phyloP scores from a whole-genome alignment of 2,888 invertebrate species.

The Podabrus alpinus region DNA sequence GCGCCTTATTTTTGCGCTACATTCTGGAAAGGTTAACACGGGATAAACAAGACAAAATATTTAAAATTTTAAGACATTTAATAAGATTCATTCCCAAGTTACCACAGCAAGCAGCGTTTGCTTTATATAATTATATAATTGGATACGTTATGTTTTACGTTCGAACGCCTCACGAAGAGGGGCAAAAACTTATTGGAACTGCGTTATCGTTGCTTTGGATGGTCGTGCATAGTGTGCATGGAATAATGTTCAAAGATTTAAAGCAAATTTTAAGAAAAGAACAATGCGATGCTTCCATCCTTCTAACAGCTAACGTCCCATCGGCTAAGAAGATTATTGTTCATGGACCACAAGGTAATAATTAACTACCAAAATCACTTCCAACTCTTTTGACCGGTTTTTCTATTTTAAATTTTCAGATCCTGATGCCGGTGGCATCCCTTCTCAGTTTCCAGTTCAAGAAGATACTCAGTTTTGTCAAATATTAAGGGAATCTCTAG shows the following conservation, averaged over 20 bases:
- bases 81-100: slow-evolving; percentile 91
- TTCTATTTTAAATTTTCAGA: slow-evolving; percentile 54
- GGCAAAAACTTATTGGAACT: slow-evolving; percentile 91
- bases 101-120: slow-evolving; percentile 97
- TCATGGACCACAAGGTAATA: slow-evolving; percentile 80
- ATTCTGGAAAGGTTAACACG: slow-evolving; percentile 93
- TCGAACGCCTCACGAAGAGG: slow-evolving; percentile 92
- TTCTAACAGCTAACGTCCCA: slow-evolving; percentile 97
- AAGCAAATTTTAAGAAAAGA: slow-evolving; percentile 98
- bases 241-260: slow-evolving; percentile 98
- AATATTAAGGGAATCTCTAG: slow-evolving; percentile 91
- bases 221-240: slow-evolving; percentile 98
- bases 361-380: not conserved
- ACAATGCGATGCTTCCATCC: slow-evolving; percentile 97
- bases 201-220: slow-evolving; percentile 96
- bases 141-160: slow-evolving; percentile 99
- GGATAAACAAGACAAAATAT: slow-evolving; percentile 92
- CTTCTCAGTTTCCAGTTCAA: slow-evolving; percentile 97
- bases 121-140: slow-evolving; percentile 97
- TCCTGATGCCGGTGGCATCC: slow-evolving; percentile 91
- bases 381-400: not conserved
- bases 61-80: slow-evolving; percentile 87
- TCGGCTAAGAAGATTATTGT: slow-evolving; percentile 99
- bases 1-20: slow-evolving; percentile 92
- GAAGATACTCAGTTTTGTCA: slow-evolving; percentile 96